Base-by-base conservation (phyloP, 2,797 vertebrate genomes). In the Poliocrania exsul region DNA sequence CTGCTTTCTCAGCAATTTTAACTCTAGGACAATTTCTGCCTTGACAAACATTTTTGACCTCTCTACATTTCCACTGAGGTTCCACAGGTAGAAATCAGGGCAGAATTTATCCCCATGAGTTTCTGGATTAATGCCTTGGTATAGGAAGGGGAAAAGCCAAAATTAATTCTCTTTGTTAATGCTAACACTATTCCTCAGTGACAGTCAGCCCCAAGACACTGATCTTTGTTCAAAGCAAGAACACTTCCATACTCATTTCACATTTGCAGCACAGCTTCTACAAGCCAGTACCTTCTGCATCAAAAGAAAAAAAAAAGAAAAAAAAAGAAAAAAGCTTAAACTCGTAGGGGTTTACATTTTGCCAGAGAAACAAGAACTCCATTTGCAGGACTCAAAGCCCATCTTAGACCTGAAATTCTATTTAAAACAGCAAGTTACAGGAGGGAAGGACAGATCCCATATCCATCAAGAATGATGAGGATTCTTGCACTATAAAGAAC, bases 71-170 rank as follows among this genome's bases (percentile, higher is more conserved):
- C 91, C 91, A 69, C 70, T 94, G 95, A 37, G 85, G 21, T 70
- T 94, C 49, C 54, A 86, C 56, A 96, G 93, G 87, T 93, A 85
- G 77, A 94, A 95, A 96, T 92, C 94, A 88, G 91, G 91, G 47
- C 92, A 95, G 62, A 94, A 92, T 91, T 92, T 75, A 95, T 93
- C 65, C 92, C 75, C 60, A 1, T 20, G 89, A 81, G 90, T 62
- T 95, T 94, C 85, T 86, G 89, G 54, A 90, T 92, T 94, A 93
- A 93, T 86, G 82, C 51, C 33, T 84, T 42, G 23, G 47, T 88
- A 88, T 10, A 86, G 37, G 51, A 90, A 88, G 65, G 86, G 66
- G 84, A 93, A 91, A 95, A 95, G 93, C 86, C 90, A 95, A 95
- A 94, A 94, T 95, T 94, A 96, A 94, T 96, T 94, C 86, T 92